Percentiles rank a stretch among this genome's conserved stretches.
Conservation (phyloP, 2,888 invertebrate genomes). For the Cinara cedri region DNA sequence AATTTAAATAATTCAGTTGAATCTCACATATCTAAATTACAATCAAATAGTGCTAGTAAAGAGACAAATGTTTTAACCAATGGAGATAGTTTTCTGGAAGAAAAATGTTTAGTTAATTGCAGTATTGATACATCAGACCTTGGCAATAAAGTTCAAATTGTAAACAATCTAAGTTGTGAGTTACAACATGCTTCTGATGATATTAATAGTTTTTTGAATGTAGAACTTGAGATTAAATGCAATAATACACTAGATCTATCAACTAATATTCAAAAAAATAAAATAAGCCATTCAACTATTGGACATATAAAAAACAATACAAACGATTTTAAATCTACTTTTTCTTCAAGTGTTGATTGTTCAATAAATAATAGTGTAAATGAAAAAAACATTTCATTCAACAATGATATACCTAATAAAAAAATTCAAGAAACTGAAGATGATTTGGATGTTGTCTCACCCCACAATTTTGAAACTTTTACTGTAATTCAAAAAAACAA, state of each 20-base stretch:
- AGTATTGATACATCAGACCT: constrained; percentile 81
- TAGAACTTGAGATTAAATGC: not conserved
- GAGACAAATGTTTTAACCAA: not conserved
- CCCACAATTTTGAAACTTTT: constrained; percentile 56
- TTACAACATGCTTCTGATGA: not conserved
- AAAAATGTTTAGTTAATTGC: constrained; percentile 64
- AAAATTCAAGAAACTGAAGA: constrained; percentile 11
- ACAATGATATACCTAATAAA: not conserved
- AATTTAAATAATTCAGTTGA: constrained; percentile 28
- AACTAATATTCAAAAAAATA: not conserved
- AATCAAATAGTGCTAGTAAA: constrained; percentile 22
- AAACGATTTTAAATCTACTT: constrained; percentile 5
- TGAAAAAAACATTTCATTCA: not conserved
- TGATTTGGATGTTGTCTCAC: constrained; percentile 34
- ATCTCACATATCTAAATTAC: constrained; percentile 3
- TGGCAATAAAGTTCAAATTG: constrained; percentile 71
- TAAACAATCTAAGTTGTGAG: constrained; percentile 7
- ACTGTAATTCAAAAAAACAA: constrained; percentile 55
- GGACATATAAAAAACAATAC: constrained; percentile 1
- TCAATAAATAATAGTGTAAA: not conserved
- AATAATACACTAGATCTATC: constrained; percentile 21
- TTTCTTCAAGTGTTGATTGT: constrained; percentile 1
- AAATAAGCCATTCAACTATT: not conserved
- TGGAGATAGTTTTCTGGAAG: constrained; percentile 20
- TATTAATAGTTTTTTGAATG: constrained; percentile 5